Base-by-base conservation (phyloP, 1,140 invertebrate species). In the Drosophila nikananu region DNA sequence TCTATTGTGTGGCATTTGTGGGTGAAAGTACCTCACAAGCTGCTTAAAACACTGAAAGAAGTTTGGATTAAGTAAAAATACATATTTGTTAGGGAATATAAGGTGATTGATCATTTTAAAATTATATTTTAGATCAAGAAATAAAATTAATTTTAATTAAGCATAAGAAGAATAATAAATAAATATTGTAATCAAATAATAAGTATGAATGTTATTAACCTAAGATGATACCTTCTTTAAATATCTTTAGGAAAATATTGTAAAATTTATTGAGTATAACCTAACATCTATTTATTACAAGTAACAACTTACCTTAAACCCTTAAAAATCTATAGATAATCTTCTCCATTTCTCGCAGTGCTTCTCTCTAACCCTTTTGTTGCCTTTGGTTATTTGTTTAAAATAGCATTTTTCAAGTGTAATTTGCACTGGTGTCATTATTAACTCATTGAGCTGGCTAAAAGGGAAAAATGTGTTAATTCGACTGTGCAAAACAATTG, bases 21-120 rank as follows among this genome's bases (percentile, higher is more conserved):
- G 83, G 83, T 86, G 83, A 86, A 86, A 86, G 83, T 86, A 78
- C 64, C 61, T 48, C 78, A 59, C 49, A 70, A 70, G 76, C 71
- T 23, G 58, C 62, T 77, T 72, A 67, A 17, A 54, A 35, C 72
- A 74, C 68, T 74, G 32, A 12, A 39, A 75, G 21, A 74, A 55
- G 21, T 23, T 13, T 39, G 1, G 7, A 6, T 1, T 35, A 35
- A 3, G 0, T 13, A 4, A 35, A 54, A 35, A 9, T 21, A 9
- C 15, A 21, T 35, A 9, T 32, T 15, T 9, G 1, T 19, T 5
- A n/a, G 4, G 2, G 10, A 10, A 49, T 51, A 3, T n/a, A 9
- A 30, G 17, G 6, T 1, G 9, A 5, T 10, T 30, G 0, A 5
- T 0, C 5, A 3, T 30, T 19, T 30, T 19, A 3, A 27, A n/a